Evolutionary conservation across 2,113 vertebrate genomes (phyloP).

Genomic region (rabbit (Oryctolagus cuniculus)): DNA sequence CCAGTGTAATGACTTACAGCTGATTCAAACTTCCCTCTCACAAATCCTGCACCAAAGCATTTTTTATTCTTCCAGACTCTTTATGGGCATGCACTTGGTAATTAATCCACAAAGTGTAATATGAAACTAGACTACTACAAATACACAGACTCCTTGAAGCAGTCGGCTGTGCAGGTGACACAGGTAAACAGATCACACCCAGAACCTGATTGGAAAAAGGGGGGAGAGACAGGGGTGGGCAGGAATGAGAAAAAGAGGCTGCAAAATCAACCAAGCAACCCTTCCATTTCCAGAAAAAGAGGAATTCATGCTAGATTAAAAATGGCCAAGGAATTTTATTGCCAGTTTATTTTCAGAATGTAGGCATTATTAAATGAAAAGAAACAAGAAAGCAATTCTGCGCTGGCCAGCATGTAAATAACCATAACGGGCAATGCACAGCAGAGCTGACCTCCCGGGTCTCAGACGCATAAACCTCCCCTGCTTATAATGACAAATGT

Average conservation of each 20-base stretch:
- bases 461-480: constrained; percentile 66
- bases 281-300: constrained; percentile 18
- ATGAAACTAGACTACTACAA: not conserved
- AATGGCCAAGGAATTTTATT: constrained; percentile 48
- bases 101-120: constrained; percentile 61
- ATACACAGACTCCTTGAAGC: not conserved
- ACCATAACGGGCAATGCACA: not conserved
- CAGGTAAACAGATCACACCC: not conserved
- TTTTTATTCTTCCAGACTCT: constrained; percentile 41
- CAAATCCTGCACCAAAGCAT: not conserved
- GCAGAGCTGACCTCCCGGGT: constrained; percentile 58
- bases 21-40: constrained; percentile 6
- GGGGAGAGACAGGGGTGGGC: rapidly evolving
- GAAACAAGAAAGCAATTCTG: constrained; percentile 61
- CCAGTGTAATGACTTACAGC: not conserved
- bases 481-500: constrained; percentile 68
- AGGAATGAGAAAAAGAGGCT: not conserved
- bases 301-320: constrained; percentile 17
- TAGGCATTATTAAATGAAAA: constrained; percentile 77
- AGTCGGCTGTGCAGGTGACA: not conserved
- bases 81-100: not conserved
- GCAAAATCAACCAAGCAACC: not conserved
- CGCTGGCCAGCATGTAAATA: constrained; percentile 66
- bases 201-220: not conserved
- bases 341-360: constrained; percentile 60